Percentiles rank a stretch among this genome's conserved stretches.
phyloP scores from a whole-genome alignment of 1,140 invertebrate genomes.

The Drosophila lowei region DNA sequence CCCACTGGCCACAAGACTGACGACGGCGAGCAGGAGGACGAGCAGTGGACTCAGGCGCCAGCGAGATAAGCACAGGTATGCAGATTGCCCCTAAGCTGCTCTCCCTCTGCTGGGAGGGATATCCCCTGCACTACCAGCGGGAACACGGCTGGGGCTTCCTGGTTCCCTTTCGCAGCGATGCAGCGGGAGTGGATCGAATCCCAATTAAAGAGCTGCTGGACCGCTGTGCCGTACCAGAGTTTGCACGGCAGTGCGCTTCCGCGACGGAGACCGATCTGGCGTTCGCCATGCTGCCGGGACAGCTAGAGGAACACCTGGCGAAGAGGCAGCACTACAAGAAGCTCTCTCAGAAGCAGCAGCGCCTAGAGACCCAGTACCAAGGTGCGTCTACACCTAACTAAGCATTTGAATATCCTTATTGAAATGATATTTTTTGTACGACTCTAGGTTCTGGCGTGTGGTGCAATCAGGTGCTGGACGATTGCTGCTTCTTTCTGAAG shows the following conservation, averaged over 20 bases:
- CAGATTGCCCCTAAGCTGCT: slow-evolving; percentile 95
- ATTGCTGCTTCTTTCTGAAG: slow-evolving; percentile 90
- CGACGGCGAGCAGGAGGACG: slow-evolving; percentile 62
- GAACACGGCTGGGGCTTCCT: slow-evolving; percentile 97
- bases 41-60: slow-evolving; percentile 90
- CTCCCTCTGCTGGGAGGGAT: slow-evolving; percentile 95
- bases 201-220: slow-evolving; percentile 86
- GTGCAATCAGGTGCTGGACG: slow-evolving; percentile 86
- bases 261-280: slow-evolving; percentile 79
- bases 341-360: slow-evolving; percentile 83
- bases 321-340: slow-evolving; percentile 86
- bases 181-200: slow-evolving; percentile 83
- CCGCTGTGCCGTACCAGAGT: slow-evolving; percentile 85
- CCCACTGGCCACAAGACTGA: slow-evolving; percentile 1
- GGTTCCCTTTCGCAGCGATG: slow-evolving; percentile 86
- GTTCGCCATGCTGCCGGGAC: slow-evolving; percentile 83
- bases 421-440: background rate
- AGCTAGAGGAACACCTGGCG: slow-evolving; percentile 84
- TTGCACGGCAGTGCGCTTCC: slow-evolving; percentile 69
- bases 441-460: slow-evolving; percentile 85
- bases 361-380: slow-evolving; percentile 84
- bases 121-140: slow-evolving; percentile 92
- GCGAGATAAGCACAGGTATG: slow-evolving; percentile 89
- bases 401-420: background rate
- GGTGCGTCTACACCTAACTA: slow-evolving; percentile 67